Conservation (phyloP, 92 coral and sea anemone species). For the Zoanthus sansibaricus region DNA sequence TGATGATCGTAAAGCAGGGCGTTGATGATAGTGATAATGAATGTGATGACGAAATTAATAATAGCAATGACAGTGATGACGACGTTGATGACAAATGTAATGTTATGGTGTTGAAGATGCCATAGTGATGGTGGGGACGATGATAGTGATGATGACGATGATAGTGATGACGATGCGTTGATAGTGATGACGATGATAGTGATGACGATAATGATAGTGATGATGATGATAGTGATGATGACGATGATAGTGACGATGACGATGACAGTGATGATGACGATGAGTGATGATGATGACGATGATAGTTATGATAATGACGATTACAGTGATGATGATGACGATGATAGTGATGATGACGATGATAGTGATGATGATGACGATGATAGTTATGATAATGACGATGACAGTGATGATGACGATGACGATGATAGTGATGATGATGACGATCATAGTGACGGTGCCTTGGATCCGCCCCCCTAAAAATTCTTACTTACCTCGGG, state of each 20-base stretch:
- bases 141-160: not conserved
- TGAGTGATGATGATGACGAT: not conserved
- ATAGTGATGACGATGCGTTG: not conserved
- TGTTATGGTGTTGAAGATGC: too few relatives aligned
- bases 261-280: not conserved
- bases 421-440: not conserved
- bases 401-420: not conserved
- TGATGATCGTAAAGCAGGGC: too few relatives aligned
- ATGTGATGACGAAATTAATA: too few relatives aligned
- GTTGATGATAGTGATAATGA: too few relatives aligned
- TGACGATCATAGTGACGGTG: not conserved
- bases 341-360: not conserved
- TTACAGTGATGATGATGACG: not conserved
- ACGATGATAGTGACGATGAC: not conserved
- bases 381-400: too few relatives aligned
- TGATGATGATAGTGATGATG: not conserved
- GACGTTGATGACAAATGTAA: too few relatives aligned
- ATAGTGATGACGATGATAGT: too few relatives aligned
- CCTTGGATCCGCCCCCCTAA: too few relatives aligned
- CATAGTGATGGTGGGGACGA: not conserved
- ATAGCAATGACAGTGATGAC: too few relatives aligned
- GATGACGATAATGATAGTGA: not conserved
- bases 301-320: not conserved
- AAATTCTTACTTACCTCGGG: slow-evolving; percentile 7
- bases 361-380: too few relatives aligned